phyloP scores from a whole-genome alignment of 2,113 vertebrate genomes.

The Chionodraco myersi region DNA sequence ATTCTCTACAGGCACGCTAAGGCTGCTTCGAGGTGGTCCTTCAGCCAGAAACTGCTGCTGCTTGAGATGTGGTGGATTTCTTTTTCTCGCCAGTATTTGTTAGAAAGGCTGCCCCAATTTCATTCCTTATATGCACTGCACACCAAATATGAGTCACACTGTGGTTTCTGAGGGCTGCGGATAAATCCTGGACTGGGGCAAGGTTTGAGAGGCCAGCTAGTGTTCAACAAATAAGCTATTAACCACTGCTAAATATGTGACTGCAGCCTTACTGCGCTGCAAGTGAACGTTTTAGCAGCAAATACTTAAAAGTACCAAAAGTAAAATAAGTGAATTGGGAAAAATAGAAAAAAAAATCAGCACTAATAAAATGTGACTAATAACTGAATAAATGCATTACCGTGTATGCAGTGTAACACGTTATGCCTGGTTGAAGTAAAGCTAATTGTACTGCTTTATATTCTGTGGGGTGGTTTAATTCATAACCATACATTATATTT shows the following conservation, averaged over 20 bases:
- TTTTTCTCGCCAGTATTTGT: conserved; percentile 4
- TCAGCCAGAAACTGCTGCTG: conserved; percentile 15
- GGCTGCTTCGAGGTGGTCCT: conserved; percentile 54
- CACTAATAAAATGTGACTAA: too few relatives aligned
- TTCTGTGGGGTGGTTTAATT: background rate
- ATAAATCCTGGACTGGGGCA: conserved; percentile 20
- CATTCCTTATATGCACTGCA: conserved; percentile 4
- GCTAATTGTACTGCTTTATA: background rate
- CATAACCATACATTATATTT: background rate
- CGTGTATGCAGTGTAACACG: background rate
- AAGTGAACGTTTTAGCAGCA: background rate
- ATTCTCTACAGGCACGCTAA: conserved; percentile 42
- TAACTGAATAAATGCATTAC: background rate
- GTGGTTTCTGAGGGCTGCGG: conserved; percentile 24
- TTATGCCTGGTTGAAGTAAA: background rate
- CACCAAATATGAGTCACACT: conserved; percentile 1
- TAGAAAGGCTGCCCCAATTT: conserved; percentile 32
- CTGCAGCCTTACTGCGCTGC: background rate
- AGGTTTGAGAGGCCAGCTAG: conserved; percentile 19
- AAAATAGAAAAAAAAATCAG: background rate
- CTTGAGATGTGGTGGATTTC: conserved; percentile 15
- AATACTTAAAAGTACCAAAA: background rate
- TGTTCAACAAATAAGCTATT: background rate
- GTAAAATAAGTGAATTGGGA: background rate
- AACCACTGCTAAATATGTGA: background rate